Base-by-base conservation (phyloP, 92 coral and sea anemone species). In the Porites evermanni region DNA sequence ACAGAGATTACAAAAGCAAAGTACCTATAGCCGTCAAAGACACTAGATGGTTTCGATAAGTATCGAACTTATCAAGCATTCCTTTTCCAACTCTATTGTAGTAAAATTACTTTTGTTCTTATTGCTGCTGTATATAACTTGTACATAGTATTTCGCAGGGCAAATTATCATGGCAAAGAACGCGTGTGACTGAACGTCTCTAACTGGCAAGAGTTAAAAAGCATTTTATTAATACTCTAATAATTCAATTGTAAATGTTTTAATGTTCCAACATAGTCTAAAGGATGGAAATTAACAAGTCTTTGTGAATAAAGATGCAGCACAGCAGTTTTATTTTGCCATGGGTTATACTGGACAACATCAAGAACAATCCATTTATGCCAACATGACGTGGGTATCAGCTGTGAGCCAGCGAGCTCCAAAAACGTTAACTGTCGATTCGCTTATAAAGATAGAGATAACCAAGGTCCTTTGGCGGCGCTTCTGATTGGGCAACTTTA, bases 401-500 rank as follows among this genome's bases (percentile, higher is more conserved):
- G 24, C 53, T 21, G 52, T 26, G 79, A 29, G 3, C 59, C 59
- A 54, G 12, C 11, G 26, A 26, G 4, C 20, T 18, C 4, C 69
- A 63, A 67, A 21, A 64, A 64, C 19, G n/a, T 72, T 50, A 85
- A 58, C 70, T 23, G 7, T 85, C 77, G 16, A 87, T 80, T 70
- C 98, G 88, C 85, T 95, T 90, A 90, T 96, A 96, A 20, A 96
- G 89, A 72, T 96, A 96, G 13, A 96, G 72, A 53, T 96, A 96
- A 1, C 96, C 99, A 75, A 95, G 91, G 64, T 95, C 98, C 77
- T 86, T 95, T n/a, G 99, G 99, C 5, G 99, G 99, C 18, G 88
- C 78, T 80, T 96, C 99, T n/a, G 99, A 96, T 60, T 89, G 87
- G 24, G 99, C 99, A 12, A 96, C 99, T 86, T 96, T 96, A 4